A percentile compares a stretch with the other conserved stretches of the same genome.
phyloP scores from a whole-genome alignment of 2,797 vertebrate genomes.

The Myoxocephalus aenaeus region DNA sequence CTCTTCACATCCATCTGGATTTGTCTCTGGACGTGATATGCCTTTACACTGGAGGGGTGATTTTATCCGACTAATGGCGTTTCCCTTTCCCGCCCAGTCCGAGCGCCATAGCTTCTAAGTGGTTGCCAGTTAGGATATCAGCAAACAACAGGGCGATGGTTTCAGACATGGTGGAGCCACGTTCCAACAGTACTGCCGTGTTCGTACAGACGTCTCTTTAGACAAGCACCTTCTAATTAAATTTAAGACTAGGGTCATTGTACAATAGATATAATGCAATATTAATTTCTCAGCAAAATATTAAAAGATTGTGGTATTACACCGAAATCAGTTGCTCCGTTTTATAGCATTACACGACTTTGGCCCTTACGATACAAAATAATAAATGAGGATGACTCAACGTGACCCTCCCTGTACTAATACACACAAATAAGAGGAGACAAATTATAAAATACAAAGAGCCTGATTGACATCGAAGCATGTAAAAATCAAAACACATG shows the following conservation, averaged over 20 bases:
- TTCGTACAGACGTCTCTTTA: background rate
- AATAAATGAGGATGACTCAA: constrained; percentile 22
- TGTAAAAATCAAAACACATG: constrained; percentile 51
- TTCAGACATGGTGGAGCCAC: background rate
- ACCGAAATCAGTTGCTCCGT: constrained; percentile 2
- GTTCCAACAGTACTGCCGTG: background rate
- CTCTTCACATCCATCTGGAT: background rate
- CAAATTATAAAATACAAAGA: constrained; percentile 54
- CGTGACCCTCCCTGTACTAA: constrained; percentile 4
- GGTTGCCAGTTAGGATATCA: constrained; percentile 1
- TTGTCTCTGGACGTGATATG: background rate
- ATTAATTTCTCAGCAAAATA: constrained; percentile 17
- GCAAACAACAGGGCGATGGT: background rate
- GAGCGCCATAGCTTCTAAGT: background rate
- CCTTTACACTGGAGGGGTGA: constrained; percentile 11
- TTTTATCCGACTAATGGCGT: background rate
- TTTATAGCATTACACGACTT: constrained; percentile 36
- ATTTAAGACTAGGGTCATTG: background rate
- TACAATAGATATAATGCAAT: background rate
- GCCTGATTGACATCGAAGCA: constrained; percentile 45
- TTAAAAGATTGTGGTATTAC: background rate
- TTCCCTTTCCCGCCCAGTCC: constrained; percentile 31
- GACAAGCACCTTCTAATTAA: background rate
- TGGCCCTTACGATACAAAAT: constrained; percentile 51
- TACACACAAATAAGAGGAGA: constrained; percentile 27